phyloP scores from a whole-genome alignment of 23 tunicate genomes.

The Pegea sp. region DNA sequence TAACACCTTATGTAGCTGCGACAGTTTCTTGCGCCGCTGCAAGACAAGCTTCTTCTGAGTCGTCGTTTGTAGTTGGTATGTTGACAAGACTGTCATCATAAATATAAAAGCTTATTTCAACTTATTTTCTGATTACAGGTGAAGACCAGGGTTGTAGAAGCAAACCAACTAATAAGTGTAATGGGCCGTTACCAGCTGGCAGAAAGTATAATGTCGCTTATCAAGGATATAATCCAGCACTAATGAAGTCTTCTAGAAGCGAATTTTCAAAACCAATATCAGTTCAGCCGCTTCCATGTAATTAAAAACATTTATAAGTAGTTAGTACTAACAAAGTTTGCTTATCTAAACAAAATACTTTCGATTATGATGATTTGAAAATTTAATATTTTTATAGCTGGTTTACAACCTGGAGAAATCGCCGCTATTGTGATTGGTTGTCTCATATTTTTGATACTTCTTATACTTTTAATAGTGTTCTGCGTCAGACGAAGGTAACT shows the following conservation, averaged over 20 bases:
- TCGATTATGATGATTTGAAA: neutral
- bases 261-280: too few relatives aligned
- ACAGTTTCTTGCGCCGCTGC: neutral
- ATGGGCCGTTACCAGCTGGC: constrained; percentile 17
- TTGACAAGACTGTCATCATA: too few relatives aligned
- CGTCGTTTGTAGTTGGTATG: too few relatives aligned
- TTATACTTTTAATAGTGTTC: constrained; percentile 26
- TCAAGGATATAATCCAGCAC: too few relatives aligned
- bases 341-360: neutral
- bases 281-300: neutral
- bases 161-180: too few relatives aligned
- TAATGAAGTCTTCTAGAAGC: too few relatives aligned
- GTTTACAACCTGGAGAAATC: constrained; percentile 48
- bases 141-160: too few relatives aligned
- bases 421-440: constrained; percentile 79
- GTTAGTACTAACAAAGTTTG: neutral
- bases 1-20: neutral
- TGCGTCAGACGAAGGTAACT: constrained; percentile 10
- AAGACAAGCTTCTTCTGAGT: too few relatives aligned
- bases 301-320: neutral
- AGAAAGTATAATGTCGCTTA: constrained; percentile 3
- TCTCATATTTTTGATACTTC: constrained; percentile 22
- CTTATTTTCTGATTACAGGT: neutral
- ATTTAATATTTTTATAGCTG: neutral
- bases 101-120: neutral